A percentile compares a stretch with the other conserved stretches of the same genome.
Evolutionary conservation across 30 jellyfish, hydroid and myxozoan species (phyloP).

Genomic region (Cassiopea andromeda): DNA sequence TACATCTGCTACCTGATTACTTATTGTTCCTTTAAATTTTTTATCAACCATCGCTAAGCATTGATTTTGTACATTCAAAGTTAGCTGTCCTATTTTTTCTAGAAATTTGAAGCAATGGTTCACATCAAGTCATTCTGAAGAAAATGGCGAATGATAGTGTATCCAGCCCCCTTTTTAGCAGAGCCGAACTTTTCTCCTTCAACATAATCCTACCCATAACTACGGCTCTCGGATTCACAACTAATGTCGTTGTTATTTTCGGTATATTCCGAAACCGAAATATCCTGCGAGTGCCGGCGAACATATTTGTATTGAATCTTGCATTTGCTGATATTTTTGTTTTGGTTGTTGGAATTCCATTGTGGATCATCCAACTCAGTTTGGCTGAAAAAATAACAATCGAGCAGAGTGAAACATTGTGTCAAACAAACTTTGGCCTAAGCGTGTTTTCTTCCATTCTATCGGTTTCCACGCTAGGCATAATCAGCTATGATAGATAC

Average conservation of each 20-base stretch:
- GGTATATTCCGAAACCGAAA: slow-evolving; percentile 73
- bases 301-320: slow-evolving; percentile 71
- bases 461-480: slow-evolving; percentile 82
- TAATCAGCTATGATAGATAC: slow-evolving; percentile 87
- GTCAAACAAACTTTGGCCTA: slow-evolving; percentile 87
- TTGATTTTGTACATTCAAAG: too few relatives aligned
- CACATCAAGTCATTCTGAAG: too few relatives aligned
- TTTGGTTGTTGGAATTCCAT: slow-evolving; percentile 76
- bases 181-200: slow-evolving; percentile 67
- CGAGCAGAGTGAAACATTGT: slow-evolving; percentile 43
- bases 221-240: slow-evolving; percentile 74
- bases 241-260: slow-evolving; percentile 72
- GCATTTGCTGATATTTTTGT: slow-evolving; percentile 87
- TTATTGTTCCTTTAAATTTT: too few relatives aligned
- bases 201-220: slow-evolving; percentile 76
- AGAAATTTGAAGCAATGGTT: not conserved
- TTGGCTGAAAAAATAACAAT: slow-evolving; percentile 50
- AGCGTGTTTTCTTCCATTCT: slow-evolving; percentile 65
- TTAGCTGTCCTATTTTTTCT: not conserved
- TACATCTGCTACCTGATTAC: too few relatives aligned
- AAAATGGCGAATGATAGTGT: slow-evolving; percentile 49
- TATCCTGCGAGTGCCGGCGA: slow-evolving; percentile 73
- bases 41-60: too few relatives aligned
- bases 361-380: slow-evolving; percentile 78
- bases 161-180: slow-evolving; percentile 31